Evolutionary conservation across 1,140 invertebrate genomes (phyloP).

Genomic region (Paralvinella palmiformis): DNA sequence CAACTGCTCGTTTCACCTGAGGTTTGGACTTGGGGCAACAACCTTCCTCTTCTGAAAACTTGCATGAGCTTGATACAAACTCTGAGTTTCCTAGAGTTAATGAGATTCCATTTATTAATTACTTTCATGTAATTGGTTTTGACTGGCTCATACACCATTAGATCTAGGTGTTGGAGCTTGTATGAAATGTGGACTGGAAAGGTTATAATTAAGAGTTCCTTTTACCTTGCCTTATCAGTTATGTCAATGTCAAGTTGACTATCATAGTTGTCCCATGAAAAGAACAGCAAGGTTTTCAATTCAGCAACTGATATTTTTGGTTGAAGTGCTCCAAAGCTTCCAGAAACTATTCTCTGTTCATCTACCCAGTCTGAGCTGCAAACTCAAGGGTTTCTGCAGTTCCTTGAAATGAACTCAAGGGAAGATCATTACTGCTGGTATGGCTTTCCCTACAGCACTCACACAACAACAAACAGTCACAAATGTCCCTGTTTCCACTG

Average conservation of each 20-base stretch:
- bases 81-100: background rate
- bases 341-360: constrained; percentile 16
- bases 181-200: background rate
- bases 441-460: constrained; percentile 27
- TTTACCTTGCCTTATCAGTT: background rate
- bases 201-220: background rate
- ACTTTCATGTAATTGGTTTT: background rate
- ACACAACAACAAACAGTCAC: constrained; percentile 26
- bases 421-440: constrained; percentile 38
- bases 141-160: background rate
- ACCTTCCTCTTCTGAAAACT: background rate
- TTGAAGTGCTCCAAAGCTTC: constrained; percentile 22
- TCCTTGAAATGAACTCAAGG: constrained; percentile 27
- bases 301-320: constrained; percentile 4
- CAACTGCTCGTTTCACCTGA: background rate
- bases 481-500: constrained; percentile 45
- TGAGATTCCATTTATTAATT: background rate
- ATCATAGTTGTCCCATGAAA: background rate
- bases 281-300: background rate
- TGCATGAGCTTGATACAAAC: background rate
- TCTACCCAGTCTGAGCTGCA: constrained; percentile 19
- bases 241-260: background rate
- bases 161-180: background rate
- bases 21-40: background rate
- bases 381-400: constrained; percentile 21